Conservation (phyloP, 2,797 vertebrate genomes). For the Tokudaia tokunoshimensis region DNA sequence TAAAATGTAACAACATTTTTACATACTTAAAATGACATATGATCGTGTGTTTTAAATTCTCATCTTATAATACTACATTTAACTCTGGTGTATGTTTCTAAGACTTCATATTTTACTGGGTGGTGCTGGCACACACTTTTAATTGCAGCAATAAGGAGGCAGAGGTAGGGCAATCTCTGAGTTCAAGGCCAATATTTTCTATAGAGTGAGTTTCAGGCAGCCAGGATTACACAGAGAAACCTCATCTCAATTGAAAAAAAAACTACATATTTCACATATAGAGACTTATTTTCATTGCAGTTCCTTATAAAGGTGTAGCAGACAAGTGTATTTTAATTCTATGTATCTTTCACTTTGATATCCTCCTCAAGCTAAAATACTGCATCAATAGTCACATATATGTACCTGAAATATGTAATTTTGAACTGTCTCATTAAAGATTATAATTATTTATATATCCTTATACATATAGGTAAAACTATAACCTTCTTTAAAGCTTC, state of each 20-base stretch:
- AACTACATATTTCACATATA: background rate
- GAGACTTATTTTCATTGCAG: background rate
- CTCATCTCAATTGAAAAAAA: background rate
- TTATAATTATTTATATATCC: background rate
- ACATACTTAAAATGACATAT: background rate
- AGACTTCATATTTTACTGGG: background rate
- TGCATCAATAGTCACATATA: background rate
- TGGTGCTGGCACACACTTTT: background rate
- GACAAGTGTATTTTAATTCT: background rate
- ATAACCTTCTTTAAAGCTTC: background rate
- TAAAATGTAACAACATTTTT: background rate
- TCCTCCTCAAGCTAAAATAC: background rate
- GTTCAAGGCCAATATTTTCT: background rate
- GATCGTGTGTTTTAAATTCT: background rate
- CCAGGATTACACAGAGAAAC: background rate
- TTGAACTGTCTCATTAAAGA: background rate
- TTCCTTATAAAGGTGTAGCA: background rate
- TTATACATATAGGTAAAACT: background rate
- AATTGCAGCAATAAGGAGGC: background rate
- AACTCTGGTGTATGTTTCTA: background rate
- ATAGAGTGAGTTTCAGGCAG: background rate
- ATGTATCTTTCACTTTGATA: background rate
- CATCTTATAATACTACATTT: background rate
- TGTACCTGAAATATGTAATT: background rate
- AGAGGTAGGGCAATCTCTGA: background rate